Conservation (phyloP, 2,888 invertebrate genomes). For the Camponotus fellah region DNA sequence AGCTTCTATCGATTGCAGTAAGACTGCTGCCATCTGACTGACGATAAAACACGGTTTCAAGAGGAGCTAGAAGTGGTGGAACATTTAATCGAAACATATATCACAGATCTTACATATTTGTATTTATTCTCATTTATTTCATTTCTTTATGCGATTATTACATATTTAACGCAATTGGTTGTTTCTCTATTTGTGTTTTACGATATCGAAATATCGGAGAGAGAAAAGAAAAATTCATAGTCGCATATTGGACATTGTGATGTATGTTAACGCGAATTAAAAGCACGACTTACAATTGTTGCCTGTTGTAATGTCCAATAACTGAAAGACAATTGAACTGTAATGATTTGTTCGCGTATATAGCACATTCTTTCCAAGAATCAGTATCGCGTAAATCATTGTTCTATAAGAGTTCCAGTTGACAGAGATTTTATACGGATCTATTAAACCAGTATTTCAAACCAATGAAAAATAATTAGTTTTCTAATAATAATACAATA, state of each 20-base stretch:
- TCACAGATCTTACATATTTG: constrained; percentile 52
- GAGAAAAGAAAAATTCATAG: constrained; percentile 31
- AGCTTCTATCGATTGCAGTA: constrained; percentile 51
- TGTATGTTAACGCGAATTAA: constrained; percentile 47
- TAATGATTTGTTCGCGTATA: constrained; percentile 65
- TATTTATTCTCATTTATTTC: constrained; percentile 53
- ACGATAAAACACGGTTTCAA: constrained; percentile 41
- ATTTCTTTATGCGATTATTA: constrained; percentile 37
- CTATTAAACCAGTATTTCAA: constrained; percentile 85
- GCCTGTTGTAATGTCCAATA: constrained; percentile 56
- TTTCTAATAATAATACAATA: constrained; percentile 83
- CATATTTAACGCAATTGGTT: constrained; percentile 31
- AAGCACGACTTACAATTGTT: constrained; percentile 54
- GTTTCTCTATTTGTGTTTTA: constrained; percentile 33
- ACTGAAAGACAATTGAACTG: constrained; percentile 39
- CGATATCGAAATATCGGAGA: constrained; percentile 13
- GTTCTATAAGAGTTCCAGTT: constrained; percentile 84
- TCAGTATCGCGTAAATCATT: constrained; percentile 80
- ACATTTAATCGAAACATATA: constrained; percentile 51
- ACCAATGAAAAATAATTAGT: constrained; percentile 85
- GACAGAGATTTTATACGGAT: constrained; percentile 85
- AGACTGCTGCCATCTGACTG: constrained; percentile 52
- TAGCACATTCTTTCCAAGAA: constrained; percentile 75
- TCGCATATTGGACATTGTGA: constrained; percentile 47
- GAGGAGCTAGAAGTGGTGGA: constrained; percentile 35